These are phyloP conservation scores for Gnathonemus echidnorhynchus DNA, from an alignment of 2,113 vertebrate species.

Conservation along the genomic window DNA sequence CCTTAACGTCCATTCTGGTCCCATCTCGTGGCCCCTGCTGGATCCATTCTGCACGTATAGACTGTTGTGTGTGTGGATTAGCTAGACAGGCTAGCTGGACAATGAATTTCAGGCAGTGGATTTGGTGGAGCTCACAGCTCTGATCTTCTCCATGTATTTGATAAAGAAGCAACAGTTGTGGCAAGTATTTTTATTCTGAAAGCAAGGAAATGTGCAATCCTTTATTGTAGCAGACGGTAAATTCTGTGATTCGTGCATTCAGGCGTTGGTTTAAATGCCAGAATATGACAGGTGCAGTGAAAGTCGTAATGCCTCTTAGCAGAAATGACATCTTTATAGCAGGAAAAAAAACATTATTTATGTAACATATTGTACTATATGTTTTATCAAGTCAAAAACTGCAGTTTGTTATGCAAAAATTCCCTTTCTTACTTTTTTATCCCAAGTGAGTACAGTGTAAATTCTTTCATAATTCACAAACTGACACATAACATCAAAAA, in stretches of 20 bases:
- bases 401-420: background rate
- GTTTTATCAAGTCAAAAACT: background rate
- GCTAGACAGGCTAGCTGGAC: background rate
- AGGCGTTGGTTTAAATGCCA: background rate
- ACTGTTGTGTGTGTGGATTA: background rate
- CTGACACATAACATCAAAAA: background rate
- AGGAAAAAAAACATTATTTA: background rate
- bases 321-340: background rate
- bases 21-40: background rate
- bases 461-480: background rate
- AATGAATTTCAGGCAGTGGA: background rate
- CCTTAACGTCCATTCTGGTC: background rate
- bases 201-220: background rate
- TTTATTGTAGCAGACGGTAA: background rate
- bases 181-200: background rate
- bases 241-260: background rate
- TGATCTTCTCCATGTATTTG: background rate
- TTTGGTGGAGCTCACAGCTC: background rate
- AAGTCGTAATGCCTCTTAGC: background rate
- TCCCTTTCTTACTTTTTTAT: background rate
- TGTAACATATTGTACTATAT: background rate
- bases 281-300: background rate
- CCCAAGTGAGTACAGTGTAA: background rate
- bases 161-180: background rate
- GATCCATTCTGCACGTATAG: background rate